Base-by-base conservation (phyloP, 2,888 invertebrate species). In the Iphiclides podalirius region DNA sequence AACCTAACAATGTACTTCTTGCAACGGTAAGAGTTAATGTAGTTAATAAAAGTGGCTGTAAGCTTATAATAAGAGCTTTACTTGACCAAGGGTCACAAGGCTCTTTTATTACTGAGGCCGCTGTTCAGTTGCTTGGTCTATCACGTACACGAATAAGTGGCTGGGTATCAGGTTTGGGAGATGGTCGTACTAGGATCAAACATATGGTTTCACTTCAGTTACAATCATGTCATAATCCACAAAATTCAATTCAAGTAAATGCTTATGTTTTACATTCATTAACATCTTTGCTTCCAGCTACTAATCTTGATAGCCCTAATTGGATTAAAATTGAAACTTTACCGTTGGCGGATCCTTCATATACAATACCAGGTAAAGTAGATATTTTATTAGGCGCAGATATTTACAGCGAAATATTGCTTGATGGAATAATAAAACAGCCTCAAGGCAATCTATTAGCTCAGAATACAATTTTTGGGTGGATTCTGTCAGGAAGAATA, bases 71-170 rank as follows among this genome's bases (percentile, higher is more conserved):
- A 20, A 20, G 20, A 20, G 3, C 20, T 20, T 20, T 20, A 8
- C 15, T 36, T 1, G 9, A 8, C 9, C 17, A n/a, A 11, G 15
- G 62, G 0, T 59, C 60, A 3, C 35, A 57, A 41, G 53, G 54
- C 0, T 58, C 59, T 0, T 60, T 60, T 51, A 36, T 63, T 0
- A 57, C 55, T 4, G 63, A 61, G n/a, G 23, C 40, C 7, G 51
- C 50, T 7, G 58, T 52, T 1, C 60, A 62, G 31, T 38, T 41
- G 6, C 36, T 62, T 7, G 55, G 59, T n/a, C 43, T 56, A 3
- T 54, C 48, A 16, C 49, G 54, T 7, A 28, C 14, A 8, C 17
- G 39, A 7, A 44, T 59, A 3, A 55, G 39, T 46, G 59, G 59
- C 33, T 12, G 23, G 20, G 53, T 61, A 28, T 55, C 59, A n/a